phyloP scores from a whole-genome alignment of 2,888 invertebrate species.

The Oithona nana region DNA sequence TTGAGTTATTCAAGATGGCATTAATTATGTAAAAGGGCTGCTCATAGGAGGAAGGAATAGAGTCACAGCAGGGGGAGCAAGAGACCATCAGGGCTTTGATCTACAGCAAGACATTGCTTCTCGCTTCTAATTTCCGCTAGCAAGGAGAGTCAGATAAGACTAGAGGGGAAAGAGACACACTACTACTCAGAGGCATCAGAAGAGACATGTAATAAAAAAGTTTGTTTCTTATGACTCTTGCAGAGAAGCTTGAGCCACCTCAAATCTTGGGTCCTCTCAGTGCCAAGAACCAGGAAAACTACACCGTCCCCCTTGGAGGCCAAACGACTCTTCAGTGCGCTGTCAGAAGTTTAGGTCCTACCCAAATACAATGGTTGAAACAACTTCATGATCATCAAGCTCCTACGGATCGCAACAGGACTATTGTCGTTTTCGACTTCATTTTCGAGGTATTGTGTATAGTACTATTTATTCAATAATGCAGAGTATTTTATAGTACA shows the following conservation, averaged over 20 bases:
- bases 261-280: not conserved
- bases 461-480: no score
- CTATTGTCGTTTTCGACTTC: slow-evolving; percentile 5
- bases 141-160: not conserved
- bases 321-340: not conserved
- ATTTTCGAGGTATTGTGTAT: slow-evolving; percentile 6
- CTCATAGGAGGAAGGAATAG: not conserved
- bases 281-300: not conserved
- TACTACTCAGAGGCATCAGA: no score
- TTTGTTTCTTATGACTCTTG: not conserved
- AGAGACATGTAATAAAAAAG: not conserved
- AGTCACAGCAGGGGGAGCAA: no score
- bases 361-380: slow-evolving; percentile 8
- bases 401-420: not conserved
- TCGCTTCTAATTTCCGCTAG: not conserved
- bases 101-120: not conserved
- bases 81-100: no score
- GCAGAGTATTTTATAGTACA: no score
- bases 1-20: not conserved
- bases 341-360: not conserved
- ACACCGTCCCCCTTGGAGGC: not conserved
- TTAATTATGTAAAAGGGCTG: not conserved
- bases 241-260: not conserved
- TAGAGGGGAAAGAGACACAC: no score
- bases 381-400: not conserved